A percentile compares a stretch with the other conserved stretches of the same genome.
Conservation (phyloP, 2,113 vertebrate species). For the Meriones unguiculatus region DNA sequence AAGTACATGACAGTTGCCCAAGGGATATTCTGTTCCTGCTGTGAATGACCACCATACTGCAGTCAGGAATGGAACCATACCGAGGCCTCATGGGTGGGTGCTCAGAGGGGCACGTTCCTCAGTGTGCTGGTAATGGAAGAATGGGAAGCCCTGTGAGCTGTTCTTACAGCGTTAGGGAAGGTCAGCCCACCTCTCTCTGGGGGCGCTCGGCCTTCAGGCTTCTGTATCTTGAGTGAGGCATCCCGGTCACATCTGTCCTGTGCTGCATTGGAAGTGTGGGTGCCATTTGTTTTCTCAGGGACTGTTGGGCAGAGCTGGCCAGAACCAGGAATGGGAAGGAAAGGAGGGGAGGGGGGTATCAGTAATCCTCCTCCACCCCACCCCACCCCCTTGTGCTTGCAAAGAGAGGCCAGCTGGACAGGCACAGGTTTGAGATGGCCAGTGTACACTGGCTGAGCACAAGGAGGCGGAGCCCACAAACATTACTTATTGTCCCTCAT, state of each 20-base stretch:
- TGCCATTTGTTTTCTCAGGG: not conserved
- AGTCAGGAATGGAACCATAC: not conserved
- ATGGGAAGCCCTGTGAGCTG: not conserved
- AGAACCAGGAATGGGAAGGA: not conserved
- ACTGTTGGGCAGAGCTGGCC: not conserved
- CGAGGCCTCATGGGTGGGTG: not conserved
- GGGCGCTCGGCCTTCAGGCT: not conserved
- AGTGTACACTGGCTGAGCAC: not conserved
- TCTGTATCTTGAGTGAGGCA: not conserved
- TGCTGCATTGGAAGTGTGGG: not conserved
- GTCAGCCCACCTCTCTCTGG: not conserved
- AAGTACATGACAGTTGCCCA: not conserved
- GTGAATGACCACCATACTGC: too few species aligned
- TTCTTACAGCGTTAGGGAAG: not conserved
- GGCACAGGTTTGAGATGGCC: not conserved
- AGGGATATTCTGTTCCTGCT: not conserved
- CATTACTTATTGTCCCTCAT: accelerated
- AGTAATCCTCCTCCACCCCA: not conserved
- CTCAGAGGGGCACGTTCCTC: not conserved
- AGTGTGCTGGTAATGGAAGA: not conserved
- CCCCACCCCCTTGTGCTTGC: not conserved
- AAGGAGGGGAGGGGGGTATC: not conserved
- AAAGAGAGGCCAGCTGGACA: not conserved
- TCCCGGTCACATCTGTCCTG: not conserved
- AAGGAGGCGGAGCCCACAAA: not conserved